A percentile compares a stretch with the other conserved stretches of the same genome.
Conservation (phyloP, 2,797 vertebrate genomes). For the Tarsius wallacei region DNA sequence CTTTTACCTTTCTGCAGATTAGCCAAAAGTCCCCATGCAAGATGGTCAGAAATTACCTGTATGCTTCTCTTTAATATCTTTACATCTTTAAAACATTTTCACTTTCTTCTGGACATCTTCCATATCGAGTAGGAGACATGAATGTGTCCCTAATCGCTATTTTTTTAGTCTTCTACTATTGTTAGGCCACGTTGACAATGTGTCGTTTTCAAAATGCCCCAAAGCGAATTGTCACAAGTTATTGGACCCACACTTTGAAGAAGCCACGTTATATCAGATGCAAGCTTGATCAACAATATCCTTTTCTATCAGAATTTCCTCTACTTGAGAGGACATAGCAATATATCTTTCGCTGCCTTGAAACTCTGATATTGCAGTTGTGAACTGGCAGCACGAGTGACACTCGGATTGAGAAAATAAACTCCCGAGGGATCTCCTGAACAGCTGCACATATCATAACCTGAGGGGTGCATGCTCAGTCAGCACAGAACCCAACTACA, state of each 20-base stretch:
- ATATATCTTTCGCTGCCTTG: background rate
- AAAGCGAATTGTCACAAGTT: background rate
- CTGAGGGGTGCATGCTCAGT: background rate
- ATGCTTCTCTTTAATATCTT: background rate
- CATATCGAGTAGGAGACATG: background rate
- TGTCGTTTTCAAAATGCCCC: background rate
- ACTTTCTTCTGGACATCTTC: constrained; percentile 10
- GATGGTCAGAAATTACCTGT: background rate
- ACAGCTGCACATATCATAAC: background rate
- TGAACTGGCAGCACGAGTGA: background rate
- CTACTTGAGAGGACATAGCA: background rate
- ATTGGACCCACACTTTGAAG: background rate
- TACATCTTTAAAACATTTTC: background rate
- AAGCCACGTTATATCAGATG: background rate
- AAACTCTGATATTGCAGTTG: background rate
- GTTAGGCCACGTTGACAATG: background rate
- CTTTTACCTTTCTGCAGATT: background rate
- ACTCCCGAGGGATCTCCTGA: background rate
- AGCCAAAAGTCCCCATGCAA: background rate
- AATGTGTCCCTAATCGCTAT: background rate
- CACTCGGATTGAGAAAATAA: background rate
- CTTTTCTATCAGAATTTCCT: background rate
- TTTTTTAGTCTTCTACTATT: background rate
- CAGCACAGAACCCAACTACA: background rate
- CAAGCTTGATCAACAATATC: background rate